Conservation (phyloP, 2,797 vertebrate genomes). For the Urosaurus nigricauda region DNA sequence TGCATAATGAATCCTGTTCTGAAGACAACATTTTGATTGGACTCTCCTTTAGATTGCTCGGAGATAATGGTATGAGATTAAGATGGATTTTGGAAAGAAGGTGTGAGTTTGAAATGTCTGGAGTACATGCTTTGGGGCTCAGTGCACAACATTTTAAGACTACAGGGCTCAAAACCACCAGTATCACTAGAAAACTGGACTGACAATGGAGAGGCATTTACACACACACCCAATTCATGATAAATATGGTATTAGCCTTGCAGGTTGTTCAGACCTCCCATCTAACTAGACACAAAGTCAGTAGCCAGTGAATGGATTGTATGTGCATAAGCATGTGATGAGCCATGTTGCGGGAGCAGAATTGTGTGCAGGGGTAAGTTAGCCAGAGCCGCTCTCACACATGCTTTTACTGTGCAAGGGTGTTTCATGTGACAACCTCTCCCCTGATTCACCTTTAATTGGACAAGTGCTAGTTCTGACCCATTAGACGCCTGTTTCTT, state of each 20-base stretch:
- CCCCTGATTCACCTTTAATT: not conserved
- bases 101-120: not conserved
- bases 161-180: not conserved
- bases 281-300: not conserved
- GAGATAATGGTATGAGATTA: not conserved
- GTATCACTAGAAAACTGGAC: not conserved
- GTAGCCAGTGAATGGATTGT: not conserved
- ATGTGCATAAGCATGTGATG: not conserved
- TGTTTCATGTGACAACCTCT: not conserved
- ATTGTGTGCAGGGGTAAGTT: not conserved
- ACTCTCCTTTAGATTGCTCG: not conserved
- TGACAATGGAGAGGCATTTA: not conserved
- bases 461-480: not conserved
- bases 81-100: not conserved
- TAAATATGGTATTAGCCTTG: not conserved
- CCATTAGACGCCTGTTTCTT: too few species aligned
- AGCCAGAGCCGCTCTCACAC: not conserved
- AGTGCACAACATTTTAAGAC: not conserved
- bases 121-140: not conserved
- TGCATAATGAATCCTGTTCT: not conserved
- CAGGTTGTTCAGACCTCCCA: too few species aligned
- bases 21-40: not conserved
- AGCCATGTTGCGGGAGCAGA: not conserved
- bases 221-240: not conserved
- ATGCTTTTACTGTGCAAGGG: not conserved